Evolutionary conservation across 2,113 vertebrate species (phyloP).

Genomic region (Mus spicilegus): DNA sequence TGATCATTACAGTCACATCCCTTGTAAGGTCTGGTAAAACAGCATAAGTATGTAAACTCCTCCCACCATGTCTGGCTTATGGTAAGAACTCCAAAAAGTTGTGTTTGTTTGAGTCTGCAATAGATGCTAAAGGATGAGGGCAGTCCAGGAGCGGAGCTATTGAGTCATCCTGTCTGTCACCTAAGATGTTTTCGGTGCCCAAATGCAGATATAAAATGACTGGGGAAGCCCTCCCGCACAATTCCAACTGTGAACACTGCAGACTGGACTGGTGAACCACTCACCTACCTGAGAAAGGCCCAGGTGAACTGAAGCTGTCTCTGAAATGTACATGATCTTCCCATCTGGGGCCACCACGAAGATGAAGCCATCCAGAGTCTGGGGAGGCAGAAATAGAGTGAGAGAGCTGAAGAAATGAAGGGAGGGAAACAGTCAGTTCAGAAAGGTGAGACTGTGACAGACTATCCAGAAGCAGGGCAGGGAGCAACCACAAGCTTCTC

Average conservation of each 20-base stretch:
- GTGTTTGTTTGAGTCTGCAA: neutral
- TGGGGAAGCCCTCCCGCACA: neutral
- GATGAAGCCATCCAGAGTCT: slow-evolving; percentile 99
- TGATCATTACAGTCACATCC: neutral
- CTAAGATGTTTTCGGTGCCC: neutral
- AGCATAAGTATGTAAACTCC: neutral
- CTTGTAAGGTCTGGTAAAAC: neutral
- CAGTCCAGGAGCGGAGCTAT: neutral
- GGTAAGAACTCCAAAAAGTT: neutral
- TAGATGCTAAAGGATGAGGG: neutral
- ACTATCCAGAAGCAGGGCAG: neutral
- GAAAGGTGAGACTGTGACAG: neutral
- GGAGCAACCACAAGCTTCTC: neutral
- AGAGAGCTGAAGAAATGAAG: slow-evolving; percentile 20
- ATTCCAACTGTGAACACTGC: slow-evolving; percentile 30
- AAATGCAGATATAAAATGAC: neutral
- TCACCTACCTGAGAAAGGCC: slow-evolving; percentile 96
- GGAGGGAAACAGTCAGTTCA: neutral
- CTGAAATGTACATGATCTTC: slow-evolving; percentile 99
- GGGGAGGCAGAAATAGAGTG: slow-evolving; percentile 67
- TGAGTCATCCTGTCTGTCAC: neutral
- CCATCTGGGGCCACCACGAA: slow-evolving; percentile 99
- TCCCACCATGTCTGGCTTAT: neutral
- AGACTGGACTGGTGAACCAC: slow-evolving; percentile 47
- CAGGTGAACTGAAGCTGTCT: slow-evolving; percentile 97